phyloP scores from a whole-genome alignment of 2,113 vertebrate species.

The Talpa occidentalis region DNA sequence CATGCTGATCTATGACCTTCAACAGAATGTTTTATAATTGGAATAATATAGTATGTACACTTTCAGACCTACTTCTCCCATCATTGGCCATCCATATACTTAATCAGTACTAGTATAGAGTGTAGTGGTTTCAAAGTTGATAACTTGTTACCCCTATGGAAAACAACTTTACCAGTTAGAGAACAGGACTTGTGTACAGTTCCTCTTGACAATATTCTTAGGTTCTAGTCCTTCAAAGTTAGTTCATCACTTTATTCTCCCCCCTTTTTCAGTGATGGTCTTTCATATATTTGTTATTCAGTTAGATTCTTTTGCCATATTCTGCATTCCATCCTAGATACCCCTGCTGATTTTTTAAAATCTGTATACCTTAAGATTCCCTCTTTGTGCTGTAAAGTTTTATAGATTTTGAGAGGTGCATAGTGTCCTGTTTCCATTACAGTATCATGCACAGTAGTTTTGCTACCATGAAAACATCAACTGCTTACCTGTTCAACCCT shows the following conservation, averaged over 20 bases:
- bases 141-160: neutral
- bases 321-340: neutral
- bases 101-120: neutral
- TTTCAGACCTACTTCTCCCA: neutral
- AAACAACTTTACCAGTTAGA: neutral
- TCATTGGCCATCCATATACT: neutral
- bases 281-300: slow-evolving; percentile 14
- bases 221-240: neutral
- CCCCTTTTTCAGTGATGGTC: neutral
- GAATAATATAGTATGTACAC: neutral
- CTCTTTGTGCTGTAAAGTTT: neutral
- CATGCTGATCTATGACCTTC: neutral
- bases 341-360: neutral
- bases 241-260: neutral
- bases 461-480: neutral
- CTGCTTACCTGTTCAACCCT: neutral
- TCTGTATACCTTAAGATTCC: neutral
- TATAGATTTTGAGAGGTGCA: neutral
- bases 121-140: slow-evolving; percentile 5
- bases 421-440: neutral
- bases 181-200: neutral
- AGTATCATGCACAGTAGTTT: neutral
- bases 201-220: neutral
- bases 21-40: neutral
- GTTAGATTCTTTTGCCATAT: neutral